A percentile compares a stretch with the other conserved stretches of the same genome.
These are phyloP conservation scores for Frankliniella intonsa DNA, from an alignment of 2,888 invertebrate species.

Conservation along the genomic window DNA sequence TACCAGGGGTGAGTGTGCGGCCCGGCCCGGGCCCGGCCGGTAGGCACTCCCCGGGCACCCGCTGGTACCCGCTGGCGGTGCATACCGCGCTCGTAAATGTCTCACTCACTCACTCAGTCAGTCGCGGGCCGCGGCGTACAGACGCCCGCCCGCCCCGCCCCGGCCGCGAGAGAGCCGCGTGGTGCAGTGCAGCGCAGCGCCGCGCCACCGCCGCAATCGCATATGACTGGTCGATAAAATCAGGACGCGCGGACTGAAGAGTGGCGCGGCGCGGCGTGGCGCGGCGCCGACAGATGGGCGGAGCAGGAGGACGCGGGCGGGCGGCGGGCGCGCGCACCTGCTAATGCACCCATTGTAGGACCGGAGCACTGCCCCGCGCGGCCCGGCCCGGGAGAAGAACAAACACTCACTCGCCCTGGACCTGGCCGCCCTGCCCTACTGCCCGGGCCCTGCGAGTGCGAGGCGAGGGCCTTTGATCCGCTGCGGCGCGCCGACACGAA, in stretches of 20 bases:
- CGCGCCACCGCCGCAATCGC: no score
- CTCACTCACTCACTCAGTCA: neutral
- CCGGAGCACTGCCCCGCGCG: neutral
- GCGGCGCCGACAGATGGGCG: neutral
- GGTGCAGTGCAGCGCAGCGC: neutral
- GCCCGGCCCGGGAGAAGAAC: neutral
- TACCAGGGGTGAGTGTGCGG: no score
- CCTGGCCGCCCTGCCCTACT: neutral
- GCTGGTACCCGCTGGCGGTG: neutral
- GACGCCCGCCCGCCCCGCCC: no score
- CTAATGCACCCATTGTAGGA: conserved; percentile 13
- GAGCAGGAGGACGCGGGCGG: neutral
- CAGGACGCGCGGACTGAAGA: neutral
- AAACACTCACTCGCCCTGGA: neutral
- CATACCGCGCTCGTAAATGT: neutral
- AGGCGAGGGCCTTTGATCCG: neutral
- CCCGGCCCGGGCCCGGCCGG: no score
- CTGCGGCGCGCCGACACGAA: neutral
- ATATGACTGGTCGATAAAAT: neutral
- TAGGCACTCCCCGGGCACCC: no score
- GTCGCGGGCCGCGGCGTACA: no score
- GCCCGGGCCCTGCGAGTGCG: neutral
- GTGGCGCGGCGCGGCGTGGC: no score
- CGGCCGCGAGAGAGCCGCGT: neutral
- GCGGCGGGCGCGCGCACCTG: neutral